Conservation (phyloP, 2,113 vertebrate genomes). For the Speoplatyrhinus poulsoni region DNA sequence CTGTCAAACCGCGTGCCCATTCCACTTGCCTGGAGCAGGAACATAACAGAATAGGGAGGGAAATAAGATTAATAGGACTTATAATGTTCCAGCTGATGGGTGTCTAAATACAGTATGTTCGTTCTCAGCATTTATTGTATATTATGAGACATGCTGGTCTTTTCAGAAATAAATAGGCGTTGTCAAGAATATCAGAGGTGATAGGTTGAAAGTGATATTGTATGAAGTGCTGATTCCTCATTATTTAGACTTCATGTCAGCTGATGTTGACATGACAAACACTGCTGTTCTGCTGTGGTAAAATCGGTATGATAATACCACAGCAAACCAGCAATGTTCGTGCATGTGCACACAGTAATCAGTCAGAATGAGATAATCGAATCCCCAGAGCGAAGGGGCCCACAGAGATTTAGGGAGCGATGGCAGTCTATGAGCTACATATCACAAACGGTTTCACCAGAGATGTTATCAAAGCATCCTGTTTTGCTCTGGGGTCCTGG, state of each 20-base stretch:
- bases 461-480: conserved; percentile 59
- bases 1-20: conserved; percentile 42
- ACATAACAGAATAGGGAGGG: conserved; percentile 43
- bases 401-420: conserved; percentile 43
- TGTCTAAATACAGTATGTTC: conserved; percentile 20
- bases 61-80: conserved; percentile 52
- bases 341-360: conserved; percentile 24
- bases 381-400: conserved; percentile 46
- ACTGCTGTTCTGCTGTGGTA: conserved; percentile 33
- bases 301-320: conserved; percentile 25
- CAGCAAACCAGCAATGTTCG: too few relatives aligned
- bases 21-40: conserved; percentile 41
- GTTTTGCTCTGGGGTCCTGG: conserved; percentile 27
- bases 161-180: conserved; percentile 5
- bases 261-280: conserved; percentile 19
- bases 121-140: too few relatives aligned
- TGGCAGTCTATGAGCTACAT: conserved; percentile 46
- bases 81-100: conserved; percentile 31
- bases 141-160: too few relatives aligned
- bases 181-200: neutral
- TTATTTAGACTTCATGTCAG: conserved; percentile 11
- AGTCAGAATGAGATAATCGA: conserved; percentile 56
- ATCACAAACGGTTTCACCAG: conserved; percentile 34
- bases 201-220: neutral
- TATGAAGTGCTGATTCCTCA: conserved; percentile 17